Percentiles rank a stretch among this genome's conserved stretches.
These are phyloP conservation scores for Eupeodes luniger DNA, from an alignment of 2,888 invertebrate species.

Conservation along the genomic window DNA sequence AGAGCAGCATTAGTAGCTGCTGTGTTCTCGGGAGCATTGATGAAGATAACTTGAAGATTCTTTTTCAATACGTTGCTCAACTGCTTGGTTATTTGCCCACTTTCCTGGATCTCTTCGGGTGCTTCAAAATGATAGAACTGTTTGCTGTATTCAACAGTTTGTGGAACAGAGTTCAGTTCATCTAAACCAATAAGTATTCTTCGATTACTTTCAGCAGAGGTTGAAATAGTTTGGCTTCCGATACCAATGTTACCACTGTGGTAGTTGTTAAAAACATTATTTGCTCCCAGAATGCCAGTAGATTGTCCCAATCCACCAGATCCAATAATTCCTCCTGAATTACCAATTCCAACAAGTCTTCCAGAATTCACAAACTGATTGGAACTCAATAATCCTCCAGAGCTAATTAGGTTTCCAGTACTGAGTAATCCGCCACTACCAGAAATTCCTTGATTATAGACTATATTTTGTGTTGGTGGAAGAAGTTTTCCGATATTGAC, in stretches of 20 bases:
- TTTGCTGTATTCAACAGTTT: slow-evolving; percentile 78
- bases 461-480: not conserved
- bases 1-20: slow-evolving; percentile 80
- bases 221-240: not conserved
- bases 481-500: not conserved
- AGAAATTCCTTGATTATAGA: slow-evolving; percentile 2
- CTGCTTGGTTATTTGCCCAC: slow-evolving; percentile 76
- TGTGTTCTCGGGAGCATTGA: slow-evolving; percentile 80
- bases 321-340: slow-evolving; percentile 13
- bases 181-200: slow-evolving; percentile 36
- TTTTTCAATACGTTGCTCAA: slow-evolving; percentile 78
- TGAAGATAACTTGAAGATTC: slow-evolving; percentile 80
- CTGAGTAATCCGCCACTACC: not conserved
- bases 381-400: not conserved
- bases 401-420: not conserved
- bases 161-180: slow-evolving; percentile 69
- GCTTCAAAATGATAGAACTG: slow-evolving; percentile 80
- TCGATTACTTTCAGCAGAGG: not conserved
- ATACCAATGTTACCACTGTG: not conserved
- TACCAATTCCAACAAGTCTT: not conserved
- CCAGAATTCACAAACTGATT: not conserved
- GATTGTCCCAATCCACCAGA: not conserved
- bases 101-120: slow-evolving; percentile 80
- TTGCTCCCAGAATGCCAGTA: not conserved
- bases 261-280: slow-evolving; percentile 5